phyloP scores from a whole-genome alignment of 2,888 invertebrate species.

The Gibbula magus region DNA sequence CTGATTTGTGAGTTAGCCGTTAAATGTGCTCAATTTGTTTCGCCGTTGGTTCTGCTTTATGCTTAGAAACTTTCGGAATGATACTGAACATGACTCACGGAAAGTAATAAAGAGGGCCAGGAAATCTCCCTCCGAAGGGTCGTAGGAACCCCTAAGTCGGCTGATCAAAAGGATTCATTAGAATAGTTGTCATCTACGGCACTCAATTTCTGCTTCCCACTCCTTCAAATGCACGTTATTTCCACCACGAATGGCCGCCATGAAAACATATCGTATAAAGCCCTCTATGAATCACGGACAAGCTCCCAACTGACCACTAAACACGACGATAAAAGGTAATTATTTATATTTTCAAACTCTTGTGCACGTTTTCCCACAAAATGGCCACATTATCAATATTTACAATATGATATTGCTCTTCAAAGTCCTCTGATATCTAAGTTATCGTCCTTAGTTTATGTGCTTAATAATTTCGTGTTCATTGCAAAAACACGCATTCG shows the following conservation, averaged over 20 bases:
- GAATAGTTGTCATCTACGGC: not conserved
- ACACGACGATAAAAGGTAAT: not conserved
- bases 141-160: not conserved
- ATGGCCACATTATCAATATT: not conserved
- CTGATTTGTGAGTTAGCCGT: conserved; percentile 9
- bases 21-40: conserved; percentile 20
- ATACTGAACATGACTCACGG: conserved; percentile 9
- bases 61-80: not conserved
- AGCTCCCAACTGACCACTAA: not conserved
- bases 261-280: not conserved
- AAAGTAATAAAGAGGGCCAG: conserved; percentile 3
- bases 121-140: conserved; percentile 5
- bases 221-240: conserved; percentile 3
- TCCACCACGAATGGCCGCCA: not conserved
- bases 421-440: too few relatives aligned
- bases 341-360: not conserved
- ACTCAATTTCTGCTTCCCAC: not conserved
- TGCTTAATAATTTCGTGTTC: too few relatives aligned
- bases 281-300: not conserved
- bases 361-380: conserved; percentile 3
- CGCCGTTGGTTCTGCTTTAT: not conserved
- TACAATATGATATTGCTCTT: not conserved
- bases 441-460: too few relatives aligned
- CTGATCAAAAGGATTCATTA: conserved; percentile 16
- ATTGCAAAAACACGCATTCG: too few relatives aligned